Conservation (phyloP, 1,140 invertebrate genomes). For the Drosophila neocordata region DNA sequence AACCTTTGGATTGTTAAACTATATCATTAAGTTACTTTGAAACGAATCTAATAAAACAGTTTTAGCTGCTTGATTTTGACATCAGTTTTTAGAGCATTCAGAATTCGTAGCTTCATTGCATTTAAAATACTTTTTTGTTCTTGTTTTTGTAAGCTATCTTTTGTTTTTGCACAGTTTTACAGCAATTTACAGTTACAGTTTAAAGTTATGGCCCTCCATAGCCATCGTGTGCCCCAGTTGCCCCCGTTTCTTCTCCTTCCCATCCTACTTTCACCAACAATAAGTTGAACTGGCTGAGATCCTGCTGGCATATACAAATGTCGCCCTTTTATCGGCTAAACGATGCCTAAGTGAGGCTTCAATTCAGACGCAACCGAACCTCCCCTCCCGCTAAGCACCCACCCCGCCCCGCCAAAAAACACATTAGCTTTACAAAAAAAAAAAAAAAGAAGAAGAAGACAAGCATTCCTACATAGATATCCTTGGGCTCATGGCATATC, state of each 20-base stretch:
- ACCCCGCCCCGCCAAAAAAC: background rate
- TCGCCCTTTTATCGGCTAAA: constrained; percentile 72
- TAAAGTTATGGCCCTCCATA: constrained; percentile 55
- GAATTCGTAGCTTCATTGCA: background rate
- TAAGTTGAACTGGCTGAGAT: constrained; percentile 1
- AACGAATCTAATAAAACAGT: no score
- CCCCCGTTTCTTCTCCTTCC: no score
- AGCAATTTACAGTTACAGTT: constrained; percentile 56
- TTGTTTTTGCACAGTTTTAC: constrained; percentile 57
- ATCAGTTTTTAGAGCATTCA: background rate
- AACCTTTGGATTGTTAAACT: no score
- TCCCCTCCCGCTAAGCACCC: background rate
- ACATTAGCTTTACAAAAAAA: constrained; percentile 43
- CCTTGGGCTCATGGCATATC: constrained; percentile 23
- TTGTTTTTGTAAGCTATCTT: constrained; percentile 37
- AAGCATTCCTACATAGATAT: constrained; percentile 59
- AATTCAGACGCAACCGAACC: constrained; percentile 13
- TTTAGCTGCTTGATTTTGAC: no score
- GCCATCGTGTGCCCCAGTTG: no score
- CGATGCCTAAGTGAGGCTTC: constrained; percentile 74
- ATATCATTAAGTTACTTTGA: no score
- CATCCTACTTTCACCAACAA: background rate
- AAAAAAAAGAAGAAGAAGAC: constrained; percentile 51
- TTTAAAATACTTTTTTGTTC: background rate
- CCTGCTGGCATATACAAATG: constrained; percentile 37